Percentiles rank a stretch among this genome's conserved stretches.
phyloP scores from a whole-genome alignment of 92 coral and sea anemone species.

The Phenganax marumi region DNA sequence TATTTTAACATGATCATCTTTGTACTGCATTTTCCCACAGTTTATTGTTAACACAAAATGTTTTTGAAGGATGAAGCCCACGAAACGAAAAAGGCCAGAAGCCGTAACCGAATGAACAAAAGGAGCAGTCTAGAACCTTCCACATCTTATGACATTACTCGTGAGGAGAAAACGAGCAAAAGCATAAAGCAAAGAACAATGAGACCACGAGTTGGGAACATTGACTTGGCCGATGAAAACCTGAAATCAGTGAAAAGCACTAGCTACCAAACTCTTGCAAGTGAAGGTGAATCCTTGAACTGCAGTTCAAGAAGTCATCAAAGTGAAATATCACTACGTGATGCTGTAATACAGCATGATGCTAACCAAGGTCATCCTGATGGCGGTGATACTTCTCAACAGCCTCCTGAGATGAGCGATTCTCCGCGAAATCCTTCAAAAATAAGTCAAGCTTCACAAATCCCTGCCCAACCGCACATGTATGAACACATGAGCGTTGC shows the following conservation, averaged over 20 bases:
- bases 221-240: neutral
- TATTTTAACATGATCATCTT: no score
- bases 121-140: neutral
- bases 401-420: no score
- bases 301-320: neutral
- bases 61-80: neutral
- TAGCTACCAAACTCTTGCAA: neutral
- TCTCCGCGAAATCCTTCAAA: no score
- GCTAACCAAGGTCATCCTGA: neutral
- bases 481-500: neutral
- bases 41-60: neutral
- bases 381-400: no score
- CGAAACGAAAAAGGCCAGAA: neutral
- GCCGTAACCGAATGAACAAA: neutral
- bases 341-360: neutral
- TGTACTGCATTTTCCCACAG: no score
- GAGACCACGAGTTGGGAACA: neutral
- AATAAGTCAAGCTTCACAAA: neutral
- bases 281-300: neutral
- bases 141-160: neutral
- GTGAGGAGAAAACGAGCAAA: neutral
- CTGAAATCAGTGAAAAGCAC: neutral
- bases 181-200: neutral
- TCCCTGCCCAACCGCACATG: neutral
- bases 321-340: neutral